Evolutionary conservation across 2,113 vertebrate genomes (phyloP), one percentile per base, ranked within the genome.

Genomic region (Pseudolaguvia tuberculata): DNA sequence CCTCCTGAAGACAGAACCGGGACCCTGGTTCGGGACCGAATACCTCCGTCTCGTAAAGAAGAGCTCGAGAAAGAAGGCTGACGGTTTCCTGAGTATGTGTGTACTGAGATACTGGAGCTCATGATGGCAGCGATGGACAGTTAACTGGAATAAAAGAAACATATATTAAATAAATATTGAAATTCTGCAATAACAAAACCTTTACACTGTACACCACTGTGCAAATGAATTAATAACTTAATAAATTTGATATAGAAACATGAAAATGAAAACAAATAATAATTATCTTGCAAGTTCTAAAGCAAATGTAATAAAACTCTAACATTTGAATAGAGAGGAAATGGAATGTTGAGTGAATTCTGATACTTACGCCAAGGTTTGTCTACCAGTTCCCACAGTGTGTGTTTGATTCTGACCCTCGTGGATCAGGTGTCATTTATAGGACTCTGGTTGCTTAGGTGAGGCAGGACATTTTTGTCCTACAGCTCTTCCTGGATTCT

Each of bases 1-100:
- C 72, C 48, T 15, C 71, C 20, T 4, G 76, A 75, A 71, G 87
- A 84, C 58, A 85, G 73, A 31, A 83, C 17, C 2, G 82, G 42
- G 10, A 84, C 10, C 78, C 87, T 90, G 77, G 89, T 77, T 63
- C 83, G 88, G 13, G 84, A 6, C 57, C 86, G 83, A 70, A 83
- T 79, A 2, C 83, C 85, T 3, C 81, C 72, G 67, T 89, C 90
- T 70, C 88, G 83, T 78, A 88, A 48, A 1, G 90, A 91, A 53
- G 84, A 61, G 83, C 81, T 89, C 80, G 90, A 91, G 80, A 89
- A 89, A 72, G 88, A 88, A 2, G 87, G 85, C 72, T 85, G 86
- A 35, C 87, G 86, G 14, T 59, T 35, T 29, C 78, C 52, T 0
- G 88, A 84, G 83, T 82, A 80, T 75, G 85, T 85, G 58, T 86